Conservation (phyloP, 1,140 invertebrate genomes). For the Eupristina koningsbergeri region DNA sequence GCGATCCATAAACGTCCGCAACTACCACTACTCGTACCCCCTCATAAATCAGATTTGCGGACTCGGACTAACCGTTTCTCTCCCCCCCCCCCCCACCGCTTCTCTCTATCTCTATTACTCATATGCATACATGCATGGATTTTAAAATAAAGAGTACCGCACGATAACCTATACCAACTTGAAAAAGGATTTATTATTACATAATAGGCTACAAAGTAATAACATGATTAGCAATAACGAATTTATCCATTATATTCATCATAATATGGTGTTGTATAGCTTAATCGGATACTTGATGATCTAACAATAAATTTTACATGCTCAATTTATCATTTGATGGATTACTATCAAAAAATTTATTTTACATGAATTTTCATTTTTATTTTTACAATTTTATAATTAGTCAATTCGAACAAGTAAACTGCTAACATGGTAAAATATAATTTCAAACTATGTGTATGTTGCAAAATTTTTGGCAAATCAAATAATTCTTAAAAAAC, state of each 20-base stretch:
- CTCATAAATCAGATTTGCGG: constrained; percentile 42
- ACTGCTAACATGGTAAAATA: no score
- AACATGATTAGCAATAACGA: constrained; percentile 29
- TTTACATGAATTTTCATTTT: no score
- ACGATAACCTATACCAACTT: background rate
- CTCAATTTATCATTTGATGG: no score
- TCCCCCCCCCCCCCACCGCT: no score
- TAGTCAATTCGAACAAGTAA: no score
- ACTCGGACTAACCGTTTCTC: background rate
- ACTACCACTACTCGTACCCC: constrained; percentile 21
- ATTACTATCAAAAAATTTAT: no score
- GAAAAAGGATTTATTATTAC: background rate
- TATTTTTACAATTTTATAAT: no score
- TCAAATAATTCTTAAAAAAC: no score
- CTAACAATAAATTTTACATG: no score
- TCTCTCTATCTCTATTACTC: constrained; percentile 22
- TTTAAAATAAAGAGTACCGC: constrained; percentile 22
- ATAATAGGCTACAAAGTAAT: constrained; percentile 1
- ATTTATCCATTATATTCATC: background rate
- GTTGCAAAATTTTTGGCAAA: no score
- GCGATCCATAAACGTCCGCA: constrained; percentile 59
- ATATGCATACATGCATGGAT: background rate
- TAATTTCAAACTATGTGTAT: no score
- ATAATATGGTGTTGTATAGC: background rate
- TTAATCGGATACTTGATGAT: no score